Percentiles rank a stretch among this genome's conserved stretches.
phyloP scores from a whole-genome alignment of 1,140 invertebrate species.

The Ceratoteleas bidentatus region DNA sequence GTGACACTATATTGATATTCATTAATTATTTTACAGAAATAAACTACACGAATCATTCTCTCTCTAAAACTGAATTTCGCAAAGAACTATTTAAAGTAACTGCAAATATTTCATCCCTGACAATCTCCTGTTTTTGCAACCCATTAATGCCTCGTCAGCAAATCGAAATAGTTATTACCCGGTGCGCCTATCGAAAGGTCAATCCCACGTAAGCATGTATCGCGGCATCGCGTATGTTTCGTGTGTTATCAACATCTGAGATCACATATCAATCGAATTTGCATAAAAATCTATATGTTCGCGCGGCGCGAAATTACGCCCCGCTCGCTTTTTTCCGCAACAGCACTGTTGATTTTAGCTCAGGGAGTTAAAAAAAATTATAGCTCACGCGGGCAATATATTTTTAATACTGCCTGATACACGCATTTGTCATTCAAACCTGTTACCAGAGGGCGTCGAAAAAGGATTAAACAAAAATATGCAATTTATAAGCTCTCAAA shows the following conservation, averaged over 20 bases:
- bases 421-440: conserved; percentile 53
- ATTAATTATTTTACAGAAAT: too few species aligned
- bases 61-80: too few species aligned
- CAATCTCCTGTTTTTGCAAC: conserved; percentile 9
- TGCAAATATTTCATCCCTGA: not conserved
- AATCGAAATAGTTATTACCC: conserved; percentile 57
- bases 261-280: conserved; percentile 80
- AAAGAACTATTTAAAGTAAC: not conserved
- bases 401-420: conserved; percentile 55
- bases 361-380: conserved; percentile 63
- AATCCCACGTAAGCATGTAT: conserved; percentile 72
- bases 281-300: conserved; percentile 80
- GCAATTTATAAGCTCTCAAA: conserved; percentile 46
- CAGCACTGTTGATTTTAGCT: conserved; percentile 61
- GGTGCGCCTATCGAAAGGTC: conserved; percentile 60
- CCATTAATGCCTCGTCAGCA: conserved; percentile 44
- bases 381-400: conserved; percentile 49
- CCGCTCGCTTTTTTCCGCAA: conserved; percentile 65
- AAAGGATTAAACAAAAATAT: conserved; percentile 50
- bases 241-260: conserved; percentile 76
- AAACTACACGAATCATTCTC: too few species aligned
- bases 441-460: conserved; percentile 31
- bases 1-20: too few species aligned
- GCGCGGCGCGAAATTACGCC: conserved; percentile 68
- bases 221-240: conserved; percentile 75